Conservation (phyloP, 2,797 vertebrate genomes). For the Sternarchorhynchus goeldii region DNA sequence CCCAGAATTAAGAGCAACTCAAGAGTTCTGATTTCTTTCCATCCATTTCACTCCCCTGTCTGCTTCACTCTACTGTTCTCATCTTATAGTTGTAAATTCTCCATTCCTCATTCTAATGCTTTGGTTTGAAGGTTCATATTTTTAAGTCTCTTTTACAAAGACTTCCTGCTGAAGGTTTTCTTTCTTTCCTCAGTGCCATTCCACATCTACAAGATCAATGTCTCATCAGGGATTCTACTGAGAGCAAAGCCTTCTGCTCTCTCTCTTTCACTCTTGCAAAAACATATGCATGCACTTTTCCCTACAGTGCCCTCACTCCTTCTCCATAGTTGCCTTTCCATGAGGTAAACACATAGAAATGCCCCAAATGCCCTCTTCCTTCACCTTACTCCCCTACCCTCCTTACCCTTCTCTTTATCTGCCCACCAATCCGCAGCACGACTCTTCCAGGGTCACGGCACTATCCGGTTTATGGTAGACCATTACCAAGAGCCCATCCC, state of each 20-base stretch:
- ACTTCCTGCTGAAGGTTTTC: neutral
- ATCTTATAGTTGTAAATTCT: constrained; percentile 9
- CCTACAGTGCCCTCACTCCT: neutral
- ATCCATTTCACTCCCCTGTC: neutral
- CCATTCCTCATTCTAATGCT: neutral
- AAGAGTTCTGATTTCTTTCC: neutral
- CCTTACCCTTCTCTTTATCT: constrained; percentile 1
- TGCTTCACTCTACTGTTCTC: neutral
- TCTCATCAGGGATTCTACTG: constrained; percentile 24
- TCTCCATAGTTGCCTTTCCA: neutral
- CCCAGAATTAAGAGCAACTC: neutral
- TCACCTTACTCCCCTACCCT: neutral
- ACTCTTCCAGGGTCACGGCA: constrained; percentile 21
- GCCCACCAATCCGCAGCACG: neutral
- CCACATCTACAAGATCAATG: neutral
- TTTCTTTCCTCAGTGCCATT: neutral
- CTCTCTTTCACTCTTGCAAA: neutral
- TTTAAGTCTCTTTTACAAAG: constrained; percentile 16
- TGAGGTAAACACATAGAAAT: neutral
- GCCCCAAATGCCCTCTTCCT: neutral
- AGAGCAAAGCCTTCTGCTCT: constrained; percentile 15
- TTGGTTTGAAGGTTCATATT: neutral
- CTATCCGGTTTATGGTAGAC: constrained; percentile 27
- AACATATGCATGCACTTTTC: neutral
- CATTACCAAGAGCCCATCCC: constrained; percentile 31